Evolutionary conservation across 1,140 invertebrate species (phyloP).

Genomic region (Globodera ellingtonae): DNA sequence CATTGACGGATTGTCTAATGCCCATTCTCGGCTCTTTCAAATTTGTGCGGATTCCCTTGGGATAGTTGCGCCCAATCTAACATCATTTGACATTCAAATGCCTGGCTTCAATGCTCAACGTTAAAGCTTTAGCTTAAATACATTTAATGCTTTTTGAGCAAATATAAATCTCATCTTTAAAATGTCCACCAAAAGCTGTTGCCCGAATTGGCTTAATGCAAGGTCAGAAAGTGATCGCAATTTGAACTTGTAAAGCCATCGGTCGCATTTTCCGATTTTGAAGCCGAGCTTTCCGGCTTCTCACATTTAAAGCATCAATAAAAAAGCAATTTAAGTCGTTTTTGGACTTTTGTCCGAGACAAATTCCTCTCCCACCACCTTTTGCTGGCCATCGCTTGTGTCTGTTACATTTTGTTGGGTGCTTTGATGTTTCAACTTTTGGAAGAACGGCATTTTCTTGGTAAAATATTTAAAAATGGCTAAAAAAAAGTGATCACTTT

Average conservation of each 20-base stretch:
- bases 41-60: too few species aligned
- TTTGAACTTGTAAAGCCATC: neutral
- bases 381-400: constrained; percentile 18
- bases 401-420: constrained; percentile 18
- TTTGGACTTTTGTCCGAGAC: neutral
- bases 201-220: neutral
- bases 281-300: too few species aligned
- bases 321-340: neutral
- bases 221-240: neutral
- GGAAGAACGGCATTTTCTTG: constrained; percentile 19
- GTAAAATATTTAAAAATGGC: constrained; percentile 3
- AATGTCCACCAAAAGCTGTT: neutral
- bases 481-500: neutral
- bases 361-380: constrained; percentile 23
- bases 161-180: neutral
- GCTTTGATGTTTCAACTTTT: constrained; percentile 23
- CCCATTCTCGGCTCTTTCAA: too few species aligned
- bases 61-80: too few species aligned
- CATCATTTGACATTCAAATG: too few species aligned
- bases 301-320: too few species aligned
- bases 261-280: too few species aligned
- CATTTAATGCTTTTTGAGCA: too few species aligned
- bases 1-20: too few species aligned
- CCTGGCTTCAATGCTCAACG: too few species aligned
- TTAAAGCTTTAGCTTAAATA: too few species aligned